Evolutionary conservation across 2,797 vertebrate species (phyloP).

Genomic region (Sebastes itinus): DNA sequence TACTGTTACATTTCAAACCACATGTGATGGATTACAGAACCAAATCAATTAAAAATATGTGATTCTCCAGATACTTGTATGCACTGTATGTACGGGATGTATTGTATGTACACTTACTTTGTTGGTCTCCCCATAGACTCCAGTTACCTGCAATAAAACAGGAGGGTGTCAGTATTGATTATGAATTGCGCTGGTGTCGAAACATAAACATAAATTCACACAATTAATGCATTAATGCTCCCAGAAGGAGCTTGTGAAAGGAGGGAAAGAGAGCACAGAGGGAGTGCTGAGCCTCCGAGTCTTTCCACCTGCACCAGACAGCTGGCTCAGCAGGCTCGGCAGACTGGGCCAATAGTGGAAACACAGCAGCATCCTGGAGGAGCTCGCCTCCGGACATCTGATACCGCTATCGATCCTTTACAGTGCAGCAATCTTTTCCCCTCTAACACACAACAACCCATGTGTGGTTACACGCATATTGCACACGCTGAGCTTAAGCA

Average conservation of each 20-base stretch:
- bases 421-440: conserved; percentile 36
- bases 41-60: not conserved
- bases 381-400: conserved; percentile 52
- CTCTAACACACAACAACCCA: conserved; percentile 37
- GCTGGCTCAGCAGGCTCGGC: conserved; percentile 67
- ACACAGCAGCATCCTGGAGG: conserved; percentile 38
- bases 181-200: conserved; percentile 1
- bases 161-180: conserved; percentile 37
- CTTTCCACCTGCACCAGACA: conserved; percentile 48
- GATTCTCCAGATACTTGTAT: not conserved
- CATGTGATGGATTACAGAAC: not conserved
- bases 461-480: conserved; percentile 55
- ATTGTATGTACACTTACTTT: conserved; percentile 87
- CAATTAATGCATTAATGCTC: conserved; percentile 28
- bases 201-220: conserved; percentile 16
- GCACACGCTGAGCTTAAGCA: conserved; percentile 35
- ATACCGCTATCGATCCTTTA: conserved; percentile 67
- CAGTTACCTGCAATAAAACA: conserved; percentile 91
- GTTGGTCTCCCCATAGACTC: conserved; percentile 97
- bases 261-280: conserved; percentile 22
- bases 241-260: conserved; percentile 28
- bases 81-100: not conserved
- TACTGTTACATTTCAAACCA: not conserved
- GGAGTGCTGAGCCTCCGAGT: conserved; percentile 22
- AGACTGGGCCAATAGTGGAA: conserved; percentile 42